Conservation (phyloP, 2,888 invertebrate species). For the Bombylius discolor region DNA sequence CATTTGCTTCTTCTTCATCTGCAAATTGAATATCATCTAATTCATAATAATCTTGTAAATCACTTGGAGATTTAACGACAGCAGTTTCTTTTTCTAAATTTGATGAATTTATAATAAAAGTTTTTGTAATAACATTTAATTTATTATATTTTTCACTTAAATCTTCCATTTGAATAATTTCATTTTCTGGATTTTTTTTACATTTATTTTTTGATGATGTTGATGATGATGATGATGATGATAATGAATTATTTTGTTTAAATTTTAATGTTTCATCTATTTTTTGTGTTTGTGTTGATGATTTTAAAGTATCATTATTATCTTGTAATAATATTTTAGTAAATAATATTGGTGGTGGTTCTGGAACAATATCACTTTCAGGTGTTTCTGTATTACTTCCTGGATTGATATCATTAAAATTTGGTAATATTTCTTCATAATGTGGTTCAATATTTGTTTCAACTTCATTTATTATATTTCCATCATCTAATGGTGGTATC, state of each 20-base stretch:
- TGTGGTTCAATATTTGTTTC: conserved; percentile 37
- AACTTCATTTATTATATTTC: conserved; percentile 49
- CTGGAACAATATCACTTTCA: conserved; percentile 42
- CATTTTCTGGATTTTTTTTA: conserved; percentile 24
- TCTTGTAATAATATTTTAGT: conserved; percentile 20
- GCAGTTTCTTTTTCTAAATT: conserved; percentile 50
- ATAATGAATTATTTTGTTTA: not conserved
- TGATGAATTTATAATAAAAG: not conserved
- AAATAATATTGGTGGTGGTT: conserved; percentile 28
- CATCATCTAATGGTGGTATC: conserved; percentile 70
- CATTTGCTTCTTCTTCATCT: conserved; percentile 40
- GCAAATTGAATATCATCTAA: conserved; percentile 56
- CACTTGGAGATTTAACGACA: conserved; percentile 51
- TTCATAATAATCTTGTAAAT: conserved; percentile 43
- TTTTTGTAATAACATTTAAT: not conserved
- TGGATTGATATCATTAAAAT: conserved; percentile 40
- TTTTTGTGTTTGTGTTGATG: conserved; percentile 1
- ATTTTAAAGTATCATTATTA: conserved; percentile 20
- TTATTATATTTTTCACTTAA: not conserved
- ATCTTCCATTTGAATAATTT: conserved; percentile 26
- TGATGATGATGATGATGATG: conserved; percentile 7
- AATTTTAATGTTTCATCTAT: not conserved
- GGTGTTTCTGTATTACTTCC: conserved; percentile 57
- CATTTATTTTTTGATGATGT: conserved; percentile 36
- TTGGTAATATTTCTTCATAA: conserved; percentile 40